These are phyloP conservation scores for Tolypeutes matacus DNA, from an alignment of 2,797 vertebrate species.

Conservation along the genomic window DNA sequence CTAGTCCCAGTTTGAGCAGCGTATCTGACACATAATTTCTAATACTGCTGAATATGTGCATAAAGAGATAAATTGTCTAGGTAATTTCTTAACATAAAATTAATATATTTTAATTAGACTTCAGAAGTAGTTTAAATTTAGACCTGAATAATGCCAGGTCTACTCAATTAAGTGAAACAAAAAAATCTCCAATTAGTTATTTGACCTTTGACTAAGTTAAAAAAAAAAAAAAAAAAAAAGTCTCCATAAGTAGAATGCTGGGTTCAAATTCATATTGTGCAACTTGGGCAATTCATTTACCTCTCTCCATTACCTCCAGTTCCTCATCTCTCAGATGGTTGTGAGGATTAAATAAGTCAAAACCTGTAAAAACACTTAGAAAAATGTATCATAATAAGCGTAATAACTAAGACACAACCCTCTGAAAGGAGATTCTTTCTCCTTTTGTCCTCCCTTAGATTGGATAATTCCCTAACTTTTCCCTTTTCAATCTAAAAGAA, in stretches of 20 bases:
- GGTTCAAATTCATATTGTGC: no score
- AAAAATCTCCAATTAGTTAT: background rate
- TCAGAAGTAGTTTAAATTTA: background rate
- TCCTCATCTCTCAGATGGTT: background rate
- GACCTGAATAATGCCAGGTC: background rate
- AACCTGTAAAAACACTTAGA: background rate
- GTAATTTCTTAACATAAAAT: background rate
- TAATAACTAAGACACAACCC: background rate
- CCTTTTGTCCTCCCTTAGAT: background rate
- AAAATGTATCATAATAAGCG: background rate
- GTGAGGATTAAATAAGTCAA: background rate
- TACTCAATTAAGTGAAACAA: background rate
- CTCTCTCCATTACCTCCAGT: background rate
- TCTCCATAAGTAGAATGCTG: background rate
- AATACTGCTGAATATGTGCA: background rate
- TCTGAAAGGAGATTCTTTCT: background rate
- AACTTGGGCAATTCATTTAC: background rate
- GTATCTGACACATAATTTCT: background rate
- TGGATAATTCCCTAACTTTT: background rate
- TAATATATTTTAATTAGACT: background rate
- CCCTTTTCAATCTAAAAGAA: background rate
- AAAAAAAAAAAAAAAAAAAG: background rate
- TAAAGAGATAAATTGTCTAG: background rate
- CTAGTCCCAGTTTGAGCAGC: background rate
- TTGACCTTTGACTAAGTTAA: background rate